A percentile compares a stretch with the other conserved stretches of the same genome.
These are phyloP conservation scores for Trypoxylon attenuatum DNA, from an alignment of 2,888 invertebrate species.

Conservation along the genomic window DNA sequence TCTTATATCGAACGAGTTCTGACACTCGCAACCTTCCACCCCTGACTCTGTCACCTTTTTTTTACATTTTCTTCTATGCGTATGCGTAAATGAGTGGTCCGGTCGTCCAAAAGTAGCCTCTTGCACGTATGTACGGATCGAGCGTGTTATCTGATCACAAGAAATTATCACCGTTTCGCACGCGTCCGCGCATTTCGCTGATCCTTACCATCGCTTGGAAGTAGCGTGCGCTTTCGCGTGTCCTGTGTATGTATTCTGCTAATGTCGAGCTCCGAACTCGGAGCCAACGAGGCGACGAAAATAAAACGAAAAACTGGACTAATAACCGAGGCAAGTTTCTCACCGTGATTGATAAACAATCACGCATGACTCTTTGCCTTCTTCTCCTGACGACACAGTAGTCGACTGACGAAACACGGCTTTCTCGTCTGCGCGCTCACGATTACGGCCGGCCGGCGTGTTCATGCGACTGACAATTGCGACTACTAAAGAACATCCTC, in stretches of 20 bases:
- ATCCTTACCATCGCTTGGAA: neutral
- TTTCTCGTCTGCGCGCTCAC: constrained; percentile 21
- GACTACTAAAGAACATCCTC: constrained; percentile 36
- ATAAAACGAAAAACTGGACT: constrained; percentile 29
- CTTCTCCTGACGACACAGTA: neutral
- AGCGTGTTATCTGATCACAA: constrained; percentile 40
- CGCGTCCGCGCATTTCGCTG: neutral
- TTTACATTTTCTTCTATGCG: neutral
- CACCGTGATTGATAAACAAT: neutral
- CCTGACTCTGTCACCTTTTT: neutral
- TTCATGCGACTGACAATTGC: constrained; percentile 25
- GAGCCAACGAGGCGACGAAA: neutral
- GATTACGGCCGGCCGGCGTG: constrained; percentile 25
- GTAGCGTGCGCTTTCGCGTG: neutral
- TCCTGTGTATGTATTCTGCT: neutral
- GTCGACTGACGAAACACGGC: neutral
- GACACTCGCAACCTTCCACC: neutral
- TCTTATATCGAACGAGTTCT: neutral
- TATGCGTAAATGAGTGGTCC: neutral
- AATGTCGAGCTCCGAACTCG: neutral
- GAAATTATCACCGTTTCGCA: constrained; percentile 45
- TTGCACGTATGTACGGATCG: constrained; percentile 13
- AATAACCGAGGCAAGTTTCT: constrained; percentile 24
- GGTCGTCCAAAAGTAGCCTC: constrained; percentile 8
- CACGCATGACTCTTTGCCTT: neutral